These are phyloP conservation scores for Amphibalanus amphitrite DNA, from an alignment of 1,140 invertebrate genomes.

Conservation along the genomic window DNA sequence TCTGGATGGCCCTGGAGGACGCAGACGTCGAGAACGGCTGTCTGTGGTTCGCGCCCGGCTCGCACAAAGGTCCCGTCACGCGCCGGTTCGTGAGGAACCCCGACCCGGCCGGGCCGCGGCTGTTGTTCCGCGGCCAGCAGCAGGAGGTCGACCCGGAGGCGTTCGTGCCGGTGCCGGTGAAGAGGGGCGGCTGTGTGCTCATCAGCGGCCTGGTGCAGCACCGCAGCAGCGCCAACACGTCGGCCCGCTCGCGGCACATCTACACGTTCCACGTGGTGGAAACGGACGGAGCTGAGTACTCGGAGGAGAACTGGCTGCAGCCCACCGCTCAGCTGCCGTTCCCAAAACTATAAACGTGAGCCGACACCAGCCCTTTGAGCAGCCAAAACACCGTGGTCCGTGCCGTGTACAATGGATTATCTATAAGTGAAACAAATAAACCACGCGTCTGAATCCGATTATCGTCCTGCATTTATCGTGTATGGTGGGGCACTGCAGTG, in stretches of 20 bases:
- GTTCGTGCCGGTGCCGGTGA: background rate
- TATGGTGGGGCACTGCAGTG: no score
- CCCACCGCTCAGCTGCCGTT: constrained; percentile 38
- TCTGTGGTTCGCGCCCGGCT: constrained; percentile 75
- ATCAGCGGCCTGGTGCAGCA: constrained; percentile 89
- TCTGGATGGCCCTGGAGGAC: constrained; percentile 91
- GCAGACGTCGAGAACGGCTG: constrained; percentile 85
- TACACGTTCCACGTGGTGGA: constrained; percentile 94
- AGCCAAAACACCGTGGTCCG: no score
- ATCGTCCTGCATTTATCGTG: no score
- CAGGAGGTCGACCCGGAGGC: background rate
- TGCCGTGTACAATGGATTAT: no score
- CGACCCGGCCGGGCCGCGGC: background rate
- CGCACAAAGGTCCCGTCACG: constrained; percentile 53
- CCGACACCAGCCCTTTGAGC: no score
- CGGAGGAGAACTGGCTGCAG: constrained; percentile 72
- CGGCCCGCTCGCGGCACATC: constrained; percentile 62
- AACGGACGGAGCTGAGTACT: constrained; percentile 46
- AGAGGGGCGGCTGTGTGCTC: constrained; percentile 34
- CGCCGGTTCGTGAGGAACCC: constrained; percentile 16
- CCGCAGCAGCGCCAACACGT: constrained; percentile 70
- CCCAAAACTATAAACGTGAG: constrained; percentile 14
- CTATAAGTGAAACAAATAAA: no score
- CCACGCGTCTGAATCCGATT: no score
- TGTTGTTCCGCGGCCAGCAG: constrained; percentile 11